phyloP scores from a whole-genome alignment of 2,797 vertebrate genomes.

The Hyperoplus lanceolatus region DNA sequence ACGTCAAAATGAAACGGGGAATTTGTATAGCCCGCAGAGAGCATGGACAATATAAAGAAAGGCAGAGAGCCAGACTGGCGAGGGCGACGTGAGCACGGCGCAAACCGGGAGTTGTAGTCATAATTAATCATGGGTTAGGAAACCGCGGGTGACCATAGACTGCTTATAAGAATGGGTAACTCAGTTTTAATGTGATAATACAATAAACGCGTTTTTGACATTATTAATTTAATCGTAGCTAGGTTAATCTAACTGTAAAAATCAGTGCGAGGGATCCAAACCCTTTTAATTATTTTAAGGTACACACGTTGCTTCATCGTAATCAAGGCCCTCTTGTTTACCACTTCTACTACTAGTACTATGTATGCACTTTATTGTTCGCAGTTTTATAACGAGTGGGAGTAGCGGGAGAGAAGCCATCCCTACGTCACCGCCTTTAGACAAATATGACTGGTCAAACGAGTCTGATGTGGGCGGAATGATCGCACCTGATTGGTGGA shows the following conservation, averaged over 20 bases:
- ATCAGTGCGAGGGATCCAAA: rapidly evolving
- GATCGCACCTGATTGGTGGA: constrained; percentile 53
- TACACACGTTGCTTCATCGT: rapidly evolving
- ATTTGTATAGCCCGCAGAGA: not conserved
- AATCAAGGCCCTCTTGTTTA: not conserved
- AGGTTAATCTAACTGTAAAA: not conserved
- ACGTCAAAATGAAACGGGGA: not conserved
- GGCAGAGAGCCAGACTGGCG: constrained; percentile 5
- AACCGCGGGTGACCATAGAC: not conserved
- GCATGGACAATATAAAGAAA: too few relatives aligned
- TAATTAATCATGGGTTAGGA: not conserved
- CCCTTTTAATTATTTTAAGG: not conserved
- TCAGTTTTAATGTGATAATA: not conserved
- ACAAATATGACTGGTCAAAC: constrained; percentile 34
- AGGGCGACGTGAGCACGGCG: constrained; percentile 2
- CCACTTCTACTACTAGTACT: constrained; percentile 1
- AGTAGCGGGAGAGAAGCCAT: constrained; percentile 36
- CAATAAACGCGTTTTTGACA: not conserved
- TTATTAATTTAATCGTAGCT: rapidly evolving
- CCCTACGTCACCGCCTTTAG: constrained; percentile 9
- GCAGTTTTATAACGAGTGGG: constrained; percentile 78
- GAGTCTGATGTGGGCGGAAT: constrained; percentile 10
- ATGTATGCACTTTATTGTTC: constrained; percentile 69
- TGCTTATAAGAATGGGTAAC: not conserved
- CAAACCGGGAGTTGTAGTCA: not conserved